Evolutionary conservation across 2,113 vertebrate genomes (phyloP).

Genomic region (Lepidothrix coronata): DNA sequence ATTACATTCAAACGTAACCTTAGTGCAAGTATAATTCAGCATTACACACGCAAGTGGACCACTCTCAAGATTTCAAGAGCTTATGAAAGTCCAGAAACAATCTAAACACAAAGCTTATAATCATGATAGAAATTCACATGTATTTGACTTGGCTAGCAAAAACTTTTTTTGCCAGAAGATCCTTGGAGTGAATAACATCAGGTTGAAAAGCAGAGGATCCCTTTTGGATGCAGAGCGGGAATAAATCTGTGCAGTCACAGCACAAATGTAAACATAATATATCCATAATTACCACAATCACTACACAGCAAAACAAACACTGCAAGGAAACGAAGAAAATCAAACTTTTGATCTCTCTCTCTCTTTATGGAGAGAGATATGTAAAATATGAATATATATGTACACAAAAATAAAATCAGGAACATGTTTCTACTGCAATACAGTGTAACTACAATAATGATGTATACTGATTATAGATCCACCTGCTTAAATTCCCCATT

Average conservation of each 20-base stretch:
- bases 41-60: not conserved
- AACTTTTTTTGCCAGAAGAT: not conserved
- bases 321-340: not conserved
- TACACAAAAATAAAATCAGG: not conserved
- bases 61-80: not conserved
- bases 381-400: not conserved
- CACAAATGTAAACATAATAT: not conserved
- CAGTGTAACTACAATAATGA: not conserved
- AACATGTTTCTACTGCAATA: not conserved
- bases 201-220: not conserved
- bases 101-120: not conserved
- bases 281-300: not conserved
- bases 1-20: not conserved
- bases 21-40: not conserved
- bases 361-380: not conserved
- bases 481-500: not conserved
- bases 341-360: not conserved
- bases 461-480: not conserved
- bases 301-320: not conserved
- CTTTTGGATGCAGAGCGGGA: not conserved
- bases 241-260: not conserved
- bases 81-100: not conserved
- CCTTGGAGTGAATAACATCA: not conserved
- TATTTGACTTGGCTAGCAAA: not conserved
- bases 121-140: not conserved